Conservation (phyloP, 1,140 invertebrate genomes). For the Drosophila kanapiae region DNA sequence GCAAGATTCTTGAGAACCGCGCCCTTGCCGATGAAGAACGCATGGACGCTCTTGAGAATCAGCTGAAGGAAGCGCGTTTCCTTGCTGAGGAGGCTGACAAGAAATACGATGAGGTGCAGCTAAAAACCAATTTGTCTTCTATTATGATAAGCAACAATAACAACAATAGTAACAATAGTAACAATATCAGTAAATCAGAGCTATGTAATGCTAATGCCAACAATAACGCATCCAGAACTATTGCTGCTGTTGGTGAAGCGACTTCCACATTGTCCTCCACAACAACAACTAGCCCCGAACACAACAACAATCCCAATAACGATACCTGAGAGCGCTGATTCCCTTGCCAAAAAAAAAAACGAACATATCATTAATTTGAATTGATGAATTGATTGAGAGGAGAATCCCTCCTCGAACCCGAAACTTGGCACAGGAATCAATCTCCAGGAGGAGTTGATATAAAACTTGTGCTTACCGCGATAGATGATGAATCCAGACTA, state of each 20-base stretch:
- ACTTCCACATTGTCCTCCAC: slow-evolving; percentile 82
- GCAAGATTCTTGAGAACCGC: slow-evolving; percentile 99
- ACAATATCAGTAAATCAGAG: slow-evolving; percentile 56
- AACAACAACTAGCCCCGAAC: slow-evolving; percentile 45
- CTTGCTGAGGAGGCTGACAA: slow-evolving; percentile 99
- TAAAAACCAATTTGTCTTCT: slow-evolving; percentile 77
- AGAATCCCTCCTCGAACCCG: slow-evolving; percentile 1
- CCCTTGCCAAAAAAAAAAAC: slow-evolving; percentile 64
- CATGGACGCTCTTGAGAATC: slow-evolving; percentile 99
- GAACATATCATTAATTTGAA: slow-evolving; percentile 6
- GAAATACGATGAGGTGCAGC: slow-evolving; percentile 99
- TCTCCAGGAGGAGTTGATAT: slow-evolving; percentile 33
- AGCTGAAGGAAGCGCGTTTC: slow-evolving; percentile 99
- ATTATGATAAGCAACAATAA: slow-evolving; percentile 70
- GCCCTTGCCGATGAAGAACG: slow-evolving; percentile 99
- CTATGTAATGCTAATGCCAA: slow-evolving; percentile 48
- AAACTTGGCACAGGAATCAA: slow-evolving; percentile 73
- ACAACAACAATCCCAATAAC: slow-evolving; percentile 72
- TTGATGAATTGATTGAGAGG: slow-evolving; percentile 22
- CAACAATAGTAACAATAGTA: slow-evolving; percentile 61
- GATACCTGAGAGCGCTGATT: slow-evolving; percentile 70
- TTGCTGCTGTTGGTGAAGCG: slow-evolving; percentile 73
- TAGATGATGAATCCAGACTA: slow-evolving; percentile 19
- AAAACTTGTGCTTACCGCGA: slow-evolving; percentile 74
- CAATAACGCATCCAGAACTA: slow-evolving; percentile 75